Base-by-base conservation (phyloP, 1,140 invertebrate species). In the Papilio polytes region DNA sequence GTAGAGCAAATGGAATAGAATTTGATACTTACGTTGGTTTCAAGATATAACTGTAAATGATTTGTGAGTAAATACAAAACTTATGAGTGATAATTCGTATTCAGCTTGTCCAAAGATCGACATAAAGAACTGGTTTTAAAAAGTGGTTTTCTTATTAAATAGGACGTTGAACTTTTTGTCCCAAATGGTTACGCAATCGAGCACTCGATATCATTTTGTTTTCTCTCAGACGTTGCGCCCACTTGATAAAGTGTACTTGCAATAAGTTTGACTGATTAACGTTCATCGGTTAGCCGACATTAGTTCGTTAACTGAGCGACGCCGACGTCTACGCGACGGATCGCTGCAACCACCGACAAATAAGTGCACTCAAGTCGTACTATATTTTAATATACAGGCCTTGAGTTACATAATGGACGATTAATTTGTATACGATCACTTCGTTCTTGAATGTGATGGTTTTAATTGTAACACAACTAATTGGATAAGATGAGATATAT, bases 121-220 rank as follows among this genome's bases (percentile, higher is more conserved):
- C 87, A 91, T 86, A 89, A 88, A 80, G 86, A 91, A 94, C 92
- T 86, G 88, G 92, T 92, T 94, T 92, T 91, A 87, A 94, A 91
- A 92, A 90, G 91, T 92, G 88, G 92, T 92, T 92, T 90, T 89
- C 89, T 85, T 90, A 90, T 90, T 84, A 92, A 92, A 92, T 90
- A 89, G 91, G 86, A 87, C 90, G 89, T 90, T 94, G 92, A 93
- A 93, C 92, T 92, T 92, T 90, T 91, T 91, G 88, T 84, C 86
- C 85, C 89, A 87, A 89, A 82, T 83, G 78, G 82, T 93, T 91
- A 88, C 85, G 86, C 91, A 93, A 93, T 88, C 85, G 81, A 78
- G 83, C 81, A 83, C 83, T 85, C 76, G 84, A 86, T 85, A 87
- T 85, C 87, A 88, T 91, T 92, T 91, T 91, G 87, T 90, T 91